Conservation (phyloP, 2,113 vertebrate species). For the Genyomyrus donnyi region DNA sequence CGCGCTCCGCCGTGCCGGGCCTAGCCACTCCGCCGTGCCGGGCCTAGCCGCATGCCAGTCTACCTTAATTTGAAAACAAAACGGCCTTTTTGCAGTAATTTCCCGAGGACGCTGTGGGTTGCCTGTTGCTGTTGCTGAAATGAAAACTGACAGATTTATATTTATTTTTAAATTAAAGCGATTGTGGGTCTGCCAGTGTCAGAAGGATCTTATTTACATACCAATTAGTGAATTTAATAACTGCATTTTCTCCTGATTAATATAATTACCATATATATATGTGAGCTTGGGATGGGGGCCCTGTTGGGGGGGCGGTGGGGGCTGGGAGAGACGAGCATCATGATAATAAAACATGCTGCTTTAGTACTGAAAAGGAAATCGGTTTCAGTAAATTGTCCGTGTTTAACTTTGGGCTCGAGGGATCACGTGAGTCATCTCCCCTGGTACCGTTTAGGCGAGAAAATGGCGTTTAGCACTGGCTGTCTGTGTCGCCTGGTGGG, state of each 20-base stretch:
- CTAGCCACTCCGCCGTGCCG: neutral
- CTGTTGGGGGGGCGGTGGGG: neutral
- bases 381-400: constrained; percentile 46
- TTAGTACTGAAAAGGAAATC: neutral
- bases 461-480: constrained; percentile 54
- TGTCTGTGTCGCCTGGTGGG: constrained; percentile 46
- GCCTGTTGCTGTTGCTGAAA: constrained; percentile 29
- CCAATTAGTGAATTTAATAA: constrained; percentile 41
- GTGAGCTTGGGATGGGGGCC: constrained; percentile 11
- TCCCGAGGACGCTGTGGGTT: constrained; percentile 30
- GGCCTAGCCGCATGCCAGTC: neutral
- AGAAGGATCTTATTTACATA: constrained; percentile 40
- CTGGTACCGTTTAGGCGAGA: constrained; percentile 60
- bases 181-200: constrained; percentile 35
- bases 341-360: constrained; percentile 11
- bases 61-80: constrained; percentile 35
- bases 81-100: constrained; percentile 30
- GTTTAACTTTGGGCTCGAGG: constrained; percentile 60
- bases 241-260: constrained; percentile 39
- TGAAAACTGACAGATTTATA: constrained; percentile 47
- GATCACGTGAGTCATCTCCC: constrained; percentile 56
- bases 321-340: constrained; percentile 4
- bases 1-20: neutral
- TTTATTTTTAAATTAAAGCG: constrained; percentile 41
- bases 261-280: constrained; percentile 33